Evolutionary conservation across 1,140 invertebrate genomes (phyloP).

Genomic region (Leptonema lineaticorne): DNA sequence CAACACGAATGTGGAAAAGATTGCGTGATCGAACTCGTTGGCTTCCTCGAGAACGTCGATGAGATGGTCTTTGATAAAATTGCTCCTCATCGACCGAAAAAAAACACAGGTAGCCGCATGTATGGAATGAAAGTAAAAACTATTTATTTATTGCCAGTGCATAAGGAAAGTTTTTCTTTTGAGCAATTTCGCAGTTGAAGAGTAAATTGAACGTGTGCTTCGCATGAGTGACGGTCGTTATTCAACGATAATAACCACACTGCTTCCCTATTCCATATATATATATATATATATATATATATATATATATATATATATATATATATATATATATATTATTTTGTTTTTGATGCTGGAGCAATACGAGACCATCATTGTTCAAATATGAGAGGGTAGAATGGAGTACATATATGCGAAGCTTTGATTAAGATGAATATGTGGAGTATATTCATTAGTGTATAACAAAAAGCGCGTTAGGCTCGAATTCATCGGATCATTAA

Average conservation of each 20-base stretch:
- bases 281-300: no score
- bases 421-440: no score
- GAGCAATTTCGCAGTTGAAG: background rate
- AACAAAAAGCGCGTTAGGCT: no score
- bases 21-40: constrained; percentile 10
- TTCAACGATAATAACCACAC: background rate
- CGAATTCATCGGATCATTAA: no score
- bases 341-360: background rate
- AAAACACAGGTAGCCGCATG: background rate
- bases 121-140: constrained; percentile 5
- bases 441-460: no score
- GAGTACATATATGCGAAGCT: background rate
- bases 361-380: background rate
- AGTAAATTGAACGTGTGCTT: background rate
- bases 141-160: background rate
- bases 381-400: background rate
- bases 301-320: no score
- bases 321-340: no score
- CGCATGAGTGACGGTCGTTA: background rate
- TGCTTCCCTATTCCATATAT: no score
- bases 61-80: background rate
- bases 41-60: background rate
- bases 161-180: background rate
- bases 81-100: background rate
- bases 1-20: background rate